Conservation (phyloP, 1,140 invertebrate species). For the Zaprionus ornatus region DNA sequence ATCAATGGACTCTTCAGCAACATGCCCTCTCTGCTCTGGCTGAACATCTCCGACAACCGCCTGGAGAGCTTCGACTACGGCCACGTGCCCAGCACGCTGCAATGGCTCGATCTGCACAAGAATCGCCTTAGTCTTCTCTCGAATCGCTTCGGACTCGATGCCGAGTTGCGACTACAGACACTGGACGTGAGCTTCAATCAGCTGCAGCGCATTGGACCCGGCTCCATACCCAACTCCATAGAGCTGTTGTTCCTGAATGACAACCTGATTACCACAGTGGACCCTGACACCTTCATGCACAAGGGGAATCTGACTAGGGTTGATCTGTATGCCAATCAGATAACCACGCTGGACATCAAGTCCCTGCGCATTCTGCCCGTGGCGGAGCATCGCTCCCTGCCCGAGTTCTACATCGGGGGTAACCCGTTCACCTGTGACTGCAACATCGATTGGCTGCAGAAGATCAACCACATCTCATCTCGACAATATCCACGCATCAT, state of each 20-base stretch:
- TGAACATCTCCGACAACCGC: constrained; percentile 96
- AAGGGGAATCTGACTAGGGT: constrained; percentile 92
- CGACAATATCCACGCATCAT: constrained; percentile 94
- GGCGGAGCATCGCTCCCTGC: constrained; percentile 87
- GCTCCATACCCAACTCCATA: constrained; percentile 90
- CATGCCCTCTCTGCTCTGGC: constrained; percentile 92
- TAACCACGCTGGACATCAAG: constrained; percentile 92
- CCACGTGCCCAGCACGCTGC: constrained; percentile 90
- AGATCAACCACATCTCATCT: constrained; percentile 90
- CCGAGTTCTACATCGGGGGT: constrained; percentile 94
- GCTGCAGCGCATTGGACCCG: constrained; percentile 88
- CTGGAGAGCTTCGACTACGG: constrained; percentile 96
- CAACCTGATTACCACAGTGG: constrained; percentile 91
- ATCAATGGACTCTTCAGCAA: constrained; percentile 94
- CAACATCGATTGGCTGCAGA: constrained; percentile 94
- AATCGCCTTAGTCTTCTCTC: constrained; percentile 93
- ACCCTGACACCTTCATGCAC: constrained; percentile 92
- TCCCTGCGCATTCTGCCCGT: constrained; percentile 90
- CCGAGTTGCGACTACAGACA: constrained; percentile 89
- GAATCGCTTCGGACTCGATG: constrained; percentile 89
- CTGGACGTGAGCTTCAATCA: constrained; percentile 93
- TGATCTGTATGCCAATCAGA: constrained; percentile 93
- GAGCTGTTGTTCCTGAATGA: constrained; percentile 92
- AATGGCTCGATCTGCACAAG: constrained; percentile 95
- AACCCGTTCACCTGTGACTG: constrained; percentile 95